Evolutionary conservation across 2,113 vertebrate species (phyloP), one percentile per base, ranked within the genome.

Genomic region (Myxocyprinus asiaticus): DNA sequence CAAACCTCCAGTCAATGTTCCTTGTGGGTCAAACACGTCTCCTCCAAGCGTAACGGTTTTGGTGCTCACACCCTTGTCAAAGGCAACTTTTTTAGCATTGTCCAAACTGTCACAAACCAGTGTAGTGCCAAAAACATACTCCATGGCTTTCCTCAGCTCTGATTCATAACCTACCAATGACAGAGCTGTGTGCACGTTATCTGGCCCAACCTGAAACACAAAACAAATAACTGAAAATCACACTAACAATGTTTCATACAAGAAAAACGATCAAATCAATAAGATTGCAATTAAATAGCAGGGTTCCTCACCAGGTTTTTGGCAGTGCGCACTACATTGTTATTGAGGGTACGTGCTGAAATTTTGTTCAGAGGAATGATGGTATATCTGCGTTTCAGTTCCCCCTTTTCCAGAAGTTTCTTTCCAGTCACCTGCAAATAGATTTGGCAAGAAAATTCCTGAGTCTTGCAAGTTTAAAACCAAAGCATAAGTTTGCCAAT

Each of bases 311-410:
- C 97, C 93, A 98, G 89, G 43, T 15, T 89, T 87, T 96, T 94
- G 68, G 96, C 96, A 0, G 92, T 15, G 4, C 82, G 91, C 56
- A 98, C 82, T 0, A 80, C 92, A 64, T 85, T 84, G 80, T 88
- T 85, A 73, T 85, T 89, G 70, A 97, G 80, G 56, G 94, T 94
- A 5, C 81, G 93, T n/a, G 95, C 90, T 81, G 95, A 93, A 89
- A 99, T 98, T 89, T 95, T 99, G 91, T 95, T 99, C 10, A 98
- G 90, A 56, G 97, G 98, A 85, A 99, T 98, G 86, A 99, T 95
- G 65, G 98, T 98, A 74, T 95, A 97, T 50, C 96, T 91, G 11
- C 91, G 91, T 77, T 94, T 96, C 65, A 99, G 90, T 80, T 95
- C 94, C 14, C 97, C 98, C 43, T 92, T 98, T 86, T 98, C 94